Evolutionary conservation across 2,797 vertebrate species (phyloP).

Genomic region (Podarcis lilfordi): DNA sequence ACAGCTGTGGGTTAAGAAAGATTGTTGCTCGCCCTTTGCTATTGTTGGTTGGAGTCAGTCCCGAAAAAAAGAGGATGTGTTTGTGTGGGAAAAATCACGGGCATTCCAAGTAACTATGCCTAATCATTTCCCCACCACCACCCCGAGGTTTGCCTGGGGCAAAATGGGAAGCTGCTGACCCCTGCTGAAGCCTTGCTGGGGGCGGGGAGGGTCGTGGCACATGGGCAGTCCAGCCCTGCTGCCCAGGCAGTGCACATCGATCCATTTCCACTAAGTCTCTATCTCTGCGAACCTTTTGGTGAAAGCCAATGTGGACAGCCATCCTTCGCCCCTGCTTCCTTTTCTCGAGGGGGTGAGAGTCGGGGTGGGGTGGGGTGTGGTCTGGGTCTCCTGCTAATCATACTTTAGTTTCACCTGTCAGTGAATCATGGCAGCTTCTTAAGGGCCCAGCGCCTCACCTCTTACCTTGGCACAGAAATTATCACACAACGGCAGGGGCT

Average conservation of each 20-base stretch:
- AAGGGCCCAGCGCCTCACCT: no score
- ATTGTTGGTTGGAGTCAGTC: background rate
- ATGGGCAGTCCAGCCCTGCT: no score
- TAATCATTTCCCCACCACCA: background rate
- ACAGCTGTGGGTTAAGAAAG: no score
- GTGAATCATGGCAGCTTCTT: background rate
- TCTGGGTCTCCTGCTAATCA: background rate
- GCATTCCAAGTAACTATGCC: background rate
- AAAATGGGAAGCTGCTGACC: no score
- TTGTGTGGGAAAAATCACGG: background rate
- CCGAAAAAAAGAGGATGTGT: background rate
- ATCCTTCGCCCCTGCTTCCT: background rate
- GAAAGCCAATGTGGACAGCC: background rate
- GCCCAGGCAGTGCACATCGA: no score
- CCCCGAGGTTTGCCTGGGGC: no score
- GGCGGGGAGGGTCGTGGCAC: no score
- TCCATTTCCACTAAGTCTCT: background rate
- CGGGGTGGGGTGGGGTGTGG: background rate
- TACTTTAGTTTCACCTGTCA: background rate
- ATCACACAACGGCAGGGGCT: background rate
- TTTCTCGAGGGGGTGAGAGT: accelerated
- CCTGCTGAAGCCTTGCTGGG: no score
- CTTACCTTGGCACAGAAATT: background rate
- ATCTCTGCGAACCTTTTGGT: no score
- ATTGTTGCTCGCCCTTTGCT: background rate